Percentiles rank a stretch among this genome's conserved stretches.
Conservation (phyloP, 2,888 invertebrate species). For the Sinopyrophorus schimmeli region DNA sequence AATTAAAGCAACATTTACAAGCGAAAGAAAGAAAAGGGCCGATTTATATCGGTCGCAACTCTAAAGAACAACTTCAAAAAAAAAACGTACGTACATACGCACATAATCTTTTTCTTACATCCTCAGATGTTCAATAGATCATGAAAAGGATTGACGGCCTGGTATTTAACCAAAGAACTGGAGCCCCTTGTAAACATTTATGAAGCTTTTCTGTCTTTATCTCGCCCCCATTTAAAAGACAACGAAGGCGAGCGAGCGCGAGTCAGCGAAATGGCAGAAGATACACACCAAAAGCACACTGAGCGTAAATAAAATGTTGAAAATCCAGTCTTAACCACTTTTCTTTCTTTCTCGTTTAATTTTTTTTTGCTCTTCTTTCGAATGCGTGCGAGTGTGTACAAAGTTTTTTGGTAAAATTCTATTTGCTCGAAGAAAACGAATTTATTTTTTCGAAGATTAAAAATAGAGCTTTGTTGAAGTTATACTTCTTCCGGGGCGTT, state of each 20-base stretch:
- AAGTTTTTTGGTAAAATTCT: too few relatives aligned
- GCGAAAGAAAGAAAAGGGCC: neutral
- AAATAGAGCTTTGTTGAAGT: too few relatives aligned
- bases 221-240: too few relatives aligned
- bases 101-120: constrained; percentile 5
- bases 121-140: constrained; percentile 7
- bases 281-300: neutral
- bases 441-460: too few relatives aligned
- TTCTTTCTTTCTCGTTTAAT: too few relatives aligned
- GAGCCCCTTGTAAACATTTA: constrained; percentile 3
- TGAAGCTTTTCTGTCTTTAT: neutral
- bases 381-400: too few relatives aligned
- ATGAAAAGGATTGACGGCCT: constrained; percentile 6
- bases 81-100: neutral
- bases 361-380: too few relatives aligned
- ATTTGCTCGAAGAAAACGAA: too few relatives aligned
- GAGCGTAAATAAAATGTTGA: constrained; percentile 6
- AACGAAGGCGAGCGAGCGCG: neutral
- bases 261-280: neutral
- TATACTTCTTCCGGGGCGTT: too few relatives aligned
- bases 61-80: neutral
- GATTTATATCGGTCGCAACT: constrained; percentile 2
- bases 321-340: constrained; percentile 9
- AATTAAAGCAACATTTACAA: constrained; percentile 1
- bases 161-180: constrained; percentile 8